A percentile compares a stretch with the other conserved stretches of the same genome.
phyloP scores from a whole-genome alignment of 2,113 vertebrate species.

The Machaerirhynchus nigripectus region DNA sequence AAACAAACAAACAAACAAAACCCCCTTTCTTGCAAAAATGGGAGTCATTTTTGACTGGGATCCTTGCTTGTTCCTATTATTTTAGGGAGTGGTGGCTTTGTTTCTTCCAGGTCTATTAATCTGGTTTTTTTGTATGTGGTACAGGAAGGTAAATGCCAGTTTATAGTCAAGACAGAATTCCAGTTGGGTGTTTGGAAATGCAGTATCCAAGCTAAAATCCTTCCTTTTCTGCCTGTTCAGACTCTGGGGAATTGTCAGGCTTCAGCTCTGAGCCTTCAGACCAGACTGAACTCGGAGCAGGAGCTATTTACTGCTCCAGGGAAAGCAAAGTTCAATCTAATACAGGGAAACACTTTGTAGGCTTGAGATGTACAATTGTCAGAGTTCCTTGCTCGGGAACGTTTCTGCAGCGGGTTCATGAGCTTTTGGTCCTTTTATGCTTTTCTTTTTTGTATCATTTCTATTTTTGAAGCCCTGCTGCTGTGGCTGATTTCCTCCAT shows the following conservation, averaged over 20 bases:
- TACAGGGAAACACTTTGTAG: accelerated
- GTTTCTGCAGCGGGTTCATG: neutral
- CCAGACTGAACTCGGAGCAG: neutral
- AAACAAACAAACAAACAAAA: neutral
- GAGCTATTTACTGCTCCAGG: neutral
- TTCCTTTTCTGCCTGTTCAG: neutral
- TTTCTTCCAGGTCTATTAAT: neutral
- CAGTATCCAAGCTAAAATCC: neutral
- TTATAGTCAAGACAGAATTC: neutral
- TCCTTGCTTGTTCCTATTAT: neutral
- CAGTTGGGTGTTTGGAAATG: neutral
- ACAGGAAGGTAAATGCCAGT: neutral
- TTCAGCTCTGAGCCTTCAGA: neutral
- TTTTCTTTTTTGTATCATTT: neutral
- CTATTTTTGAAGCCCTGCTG: neutral
- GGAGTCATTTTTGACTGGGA: neutral
- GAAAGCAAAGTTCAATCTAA: neutral
- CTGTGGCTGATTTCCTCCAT: neutral
- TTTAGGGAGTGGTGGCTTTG: neutral
- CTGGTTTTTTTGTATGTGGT: neutral
- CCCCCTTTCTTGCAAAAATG: neutral
- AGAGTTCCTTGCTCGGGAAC: neutral
- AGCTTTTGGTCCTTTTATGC: neutral
- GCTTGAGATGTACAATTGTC: neutral
- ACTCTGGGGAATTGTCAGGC: neutral